Conservation (phyloP, 1,140 invertebrate genomes). For the Aphelenchoides besseyi region DNA sequence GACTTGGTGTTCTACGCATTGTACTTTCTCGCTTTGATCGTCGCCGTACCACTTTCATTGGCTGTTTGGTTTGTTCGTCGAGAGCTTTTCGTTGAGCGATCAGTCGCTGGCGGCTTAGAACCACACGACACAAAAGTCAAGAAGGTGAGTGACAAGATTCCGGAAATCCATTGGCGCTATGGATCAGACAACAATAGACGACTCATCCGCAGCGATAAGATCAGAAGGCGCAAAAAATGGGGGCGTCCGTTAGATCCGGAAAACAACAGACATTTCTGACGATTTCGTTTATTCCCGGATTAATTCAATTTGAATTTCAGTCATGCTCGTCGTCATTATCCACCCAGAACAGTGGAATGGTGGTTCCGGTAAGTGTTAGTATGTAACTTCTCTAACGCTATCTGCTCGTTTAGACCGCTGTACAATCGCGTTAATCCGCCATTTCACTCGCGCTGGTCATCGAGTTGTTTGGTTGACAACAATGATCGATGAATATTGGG, state of each 20-base stretch:
- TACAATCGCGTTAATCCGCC: slow-evolving; percentile 43
- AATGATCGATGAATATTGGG: slow-evolving; percentile 62
- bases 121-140: slow-evolving; percentile 19
- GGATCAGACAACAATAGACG: neutral
- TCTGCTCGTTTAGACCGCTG: slow-evolving; percentile 5
- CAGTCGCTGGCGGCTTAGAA: slow-evolving; percentile 50
- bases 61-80: slow-evolving; percentile 53
- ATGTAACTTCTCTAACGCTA: neutral
- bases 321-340: slow-evolving; percentile 62
- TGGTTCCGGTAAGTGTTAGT: slow-evolving; percentile 54
- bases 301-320: slow-evolving; percentile 29
- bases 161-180: too few species aligned
- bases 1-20: slow-evolving; percentile 31
- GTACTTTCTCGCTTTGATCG: slow-evolving; percentile 47
- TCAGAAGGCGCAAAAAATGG: neutral
- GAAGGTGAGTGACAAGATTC: neutral
- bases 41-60: slow-evolving; percentile 51
- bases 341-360: slow-evolving; percentile 63
- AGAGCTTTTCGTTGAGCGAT: slow-evolving; percentile 49
- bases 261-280: neutral
- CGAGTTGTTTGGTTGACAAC: slow-evolving; percentile 60
- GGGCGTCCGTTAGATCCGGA: neutral
- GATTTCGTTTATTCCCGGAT: neutral
- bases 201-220: neutral
- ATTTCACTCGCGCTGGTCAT: slow-evolving; percentile 52